These are phyloP conservation scores for Microplitis deprimator DNA, from an alignment of 2,888 invertebrate species.

Conservation along the genomic window DNA sequence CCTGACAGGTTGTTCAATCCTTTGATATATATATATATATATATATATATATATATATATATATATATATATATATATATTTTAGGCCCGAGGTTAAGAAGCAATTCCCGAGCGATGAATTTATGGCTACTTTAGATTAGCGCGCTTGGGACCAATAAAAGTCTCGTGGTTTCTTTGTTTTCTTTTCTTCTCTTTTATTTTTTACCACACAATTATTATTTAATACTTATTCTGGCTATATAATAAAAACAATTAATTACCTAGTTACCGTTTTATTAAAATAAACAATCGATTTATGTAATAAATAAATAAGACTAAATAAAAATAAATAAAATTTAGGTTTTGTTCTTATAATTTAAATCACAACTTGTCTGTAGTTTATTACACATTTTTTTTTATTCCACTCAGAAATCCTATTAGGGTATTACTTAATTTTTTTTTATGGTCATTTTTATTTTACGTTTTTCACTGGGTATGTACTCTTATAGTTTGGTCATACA, in stretches of 20 bases:
- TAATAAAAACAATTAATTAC: background rate
- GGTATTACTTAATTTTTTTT: background rate
- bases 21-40: conserved; percentile 26
- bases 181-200: conserved; percentile 15
- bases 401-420: too few species aligned
- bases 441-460: conserved; percentile 16
- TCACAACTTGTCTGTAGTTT: too few species aligned
- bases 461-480: conserved; percentile 23
- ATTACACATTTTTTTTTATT: too few species aligned
- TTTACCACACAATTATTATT: background rate
- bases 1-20: conserved; percentile 52
- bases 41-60: background rate
- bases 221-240: background rate
- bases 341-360: too few species aligned
- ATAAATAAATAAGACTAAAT: too few species aligned
- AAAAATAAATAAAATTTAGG: too few species aligned
- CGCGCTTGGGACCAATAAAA: conserved; percentile 62
- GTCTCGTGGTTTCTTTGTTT: conserved; percentile 53
- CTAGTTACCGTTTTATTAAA: too few species aligned
- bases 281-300: too few species aligned
- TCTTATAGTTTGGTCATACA: conserved; percentile 35
- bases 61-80: background rate
- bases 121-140: conserved; percentile 63
- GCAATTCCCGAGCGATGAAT: conserved; percentile 64
- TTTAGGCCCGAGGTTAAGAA: conserved; percentile 58